Base-by-base conservation (phyloP, 2,888 invertebrate genomes). In the Trileptium ribeirensis region DNA sequence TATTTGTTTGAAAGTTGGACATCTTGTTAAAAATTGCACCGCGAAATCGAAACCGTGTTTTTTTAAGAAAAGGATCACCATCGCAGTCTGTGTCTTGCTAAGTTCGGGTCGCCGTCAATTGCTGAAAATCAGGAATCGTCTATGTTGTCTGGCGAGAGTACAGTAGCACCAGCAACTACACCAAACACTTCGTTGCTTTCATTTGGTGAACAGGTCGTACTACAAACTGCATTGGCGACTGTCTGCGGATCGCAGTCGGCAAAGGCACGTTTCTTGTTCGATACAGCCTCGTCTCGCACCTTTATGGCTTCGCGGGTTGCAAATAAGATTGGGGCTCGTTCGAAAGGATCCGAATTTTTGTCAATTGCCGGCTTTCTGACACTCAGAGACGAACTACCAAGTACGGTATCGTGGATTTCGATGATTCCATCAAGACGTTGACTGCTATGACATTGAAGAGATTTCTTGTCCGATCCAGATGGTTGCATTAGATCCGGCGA, bases 401-500 rank as follows among this genome's bases (percentile, higher is more conserved):
- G 33, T 70, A 70, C 70, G 15, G 15, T 31, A 36, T 70, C 15
- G 36, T 70, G 8, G 70, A 70, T 8, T n/a, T 70, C 15, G 70
- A 70, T 70, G 70, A n/a, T 8, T 70, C 70, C 15, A 70, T 8
- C 8, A 29, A 33, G 15, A 8, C 19, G 8, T 15, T 70, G 8
- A 70, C 33, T 70, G 70, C 70, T 36, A 70, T 31, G 70, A 15
- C 33, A 70, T 70, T 31, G 33, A 29, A 29, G 31, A 70, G 24
- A 31, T 77, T 36, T 37, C 37, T 33, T 77, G 77, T 37, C 77
- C 34, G 38, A 77, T 77, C 15, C 34, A 77, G 33, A 77, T 67
- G 3, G 3, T 74, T 29, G 64, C 2, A 75, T 51, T 24, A 24
- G 39, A 67, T 2, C 31, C 39, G 1, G 33, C 2, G 1, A 29